Conservation (phyloP, 2,113 vertebrate genomes). For the Macrotus californicus region DNA sequence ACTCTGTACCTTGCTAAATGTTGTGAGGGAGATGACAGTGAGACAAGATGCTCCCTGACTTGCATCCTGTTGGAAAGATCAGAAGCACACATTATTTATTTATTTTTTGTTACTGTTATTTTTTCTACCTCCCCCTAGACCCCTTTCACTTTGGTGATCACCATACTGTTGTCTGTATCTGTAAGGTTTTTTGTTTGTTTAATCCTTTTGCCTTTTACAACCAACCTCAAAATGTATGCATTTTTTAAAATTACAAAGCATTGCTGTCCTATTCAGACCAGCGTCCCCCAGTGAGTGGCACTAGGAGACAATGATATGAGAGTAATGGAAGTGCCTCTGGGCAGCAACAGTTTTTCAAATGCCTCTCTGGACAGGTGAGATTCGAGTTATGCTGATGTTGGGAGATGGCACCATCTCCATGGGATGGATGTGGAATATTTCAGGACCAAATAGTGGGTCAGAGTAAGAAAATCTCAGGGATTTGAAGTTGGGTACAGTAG, state of each 20-base stretch:
- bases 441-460: background rate
- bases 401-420: background rate
- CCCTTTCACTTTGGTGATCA: too few species aligned
- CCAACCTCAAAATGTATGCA: too few species aligned
- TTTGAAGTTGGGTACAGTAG: background rate
- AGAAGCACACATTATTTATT: background rate
- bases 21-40: background rate
- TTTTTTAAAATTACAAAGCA: too few species aligned
- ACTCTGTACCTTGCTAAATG: background rate
- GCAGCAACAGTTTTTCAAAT: background rate
- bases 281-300: accelerated
- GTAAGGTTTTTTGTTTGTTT: too few species aligned
- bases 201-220: too few species aligned
- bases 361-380: background rate
- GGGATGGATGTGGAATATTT: background rate
- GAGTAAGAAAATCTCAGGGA: too few species aligned
- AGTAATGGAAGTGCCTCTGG: background rate
- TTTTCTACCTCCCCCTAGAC: too few species aligned
- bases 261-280: background rate
- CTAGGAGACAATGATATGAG: background rate
- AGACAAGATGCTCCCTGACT: background rate
- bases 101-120: too few species aligned
- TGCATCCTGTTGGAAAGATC: background rate
- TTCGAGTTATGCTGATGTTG: background rate
- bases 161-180: too few species aligned